Percentiles rank a stretch among this genome's conserved stretches.
Evolutionary conservation across 2,797 vertebrate species (phyloP).

Genomic region (Eremophila alpestris): DNA sequence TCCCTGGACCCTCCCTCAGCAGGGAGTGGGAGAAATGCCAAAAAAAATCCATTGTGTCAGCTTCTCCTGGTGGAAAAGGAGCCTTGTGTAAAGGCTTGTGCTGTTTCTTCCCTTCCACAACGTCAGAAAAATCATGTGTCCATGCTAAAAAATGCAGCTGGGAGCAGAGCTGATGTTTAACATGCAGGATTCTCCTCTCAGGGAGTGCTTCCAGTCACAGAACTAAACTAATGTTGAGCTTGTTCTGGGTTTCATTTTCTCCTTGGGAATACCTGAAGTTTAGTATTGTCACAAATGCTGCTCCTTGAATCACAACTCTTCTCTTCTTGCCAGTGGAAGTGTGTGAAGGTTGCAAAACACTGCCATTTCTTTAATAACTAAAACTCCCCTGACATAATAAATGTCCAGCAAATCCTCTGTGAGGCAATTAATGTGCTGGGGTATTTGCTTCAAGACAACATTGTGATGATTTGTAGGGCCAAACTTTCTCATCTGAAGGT

Average conservation of each 20-base stretch:
- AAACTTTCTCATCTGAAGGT: background rate
- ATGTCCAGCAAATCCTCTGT: background rate
- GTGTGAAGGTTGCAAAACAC: background rate
- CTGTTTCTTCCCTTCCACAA: background rate
- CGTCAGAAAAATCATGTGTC: background rate
- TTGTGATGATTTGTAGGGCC: background rate
- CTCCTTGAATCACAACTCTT: background rate
- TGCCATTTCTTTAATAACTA: background rate
- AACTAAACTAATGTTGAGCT: background rate
- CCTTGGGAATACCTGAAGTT: background rate
- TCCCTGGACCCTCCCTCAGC: background rate
- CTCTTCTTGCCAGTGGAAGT: background rate
- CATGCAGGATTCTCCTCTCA: background rate
- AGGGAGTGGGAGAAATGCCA: background rate
- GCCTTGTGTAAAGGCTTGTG: background rate
- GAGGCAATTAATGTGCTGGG: background rate
- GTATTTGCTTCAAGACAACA: background rate
- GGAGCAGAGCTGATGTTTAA: background rate
- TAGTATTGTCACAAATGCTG: background rate
- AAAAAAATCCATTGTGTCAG: background rate
- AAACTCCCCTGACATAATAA: background rate
- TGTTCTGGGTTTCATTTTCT: background rate
- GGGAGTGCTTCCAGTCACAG: background rate
- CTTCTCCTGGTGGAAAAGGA: conserved; percentile 6
- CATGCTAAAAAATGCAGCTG: background rate